Evolutionary conservation across 2,888 invertebrate species (phyloP), one percentile per base, ranked within the genome.

Genomic region (Apodemia duryi): DNA sequence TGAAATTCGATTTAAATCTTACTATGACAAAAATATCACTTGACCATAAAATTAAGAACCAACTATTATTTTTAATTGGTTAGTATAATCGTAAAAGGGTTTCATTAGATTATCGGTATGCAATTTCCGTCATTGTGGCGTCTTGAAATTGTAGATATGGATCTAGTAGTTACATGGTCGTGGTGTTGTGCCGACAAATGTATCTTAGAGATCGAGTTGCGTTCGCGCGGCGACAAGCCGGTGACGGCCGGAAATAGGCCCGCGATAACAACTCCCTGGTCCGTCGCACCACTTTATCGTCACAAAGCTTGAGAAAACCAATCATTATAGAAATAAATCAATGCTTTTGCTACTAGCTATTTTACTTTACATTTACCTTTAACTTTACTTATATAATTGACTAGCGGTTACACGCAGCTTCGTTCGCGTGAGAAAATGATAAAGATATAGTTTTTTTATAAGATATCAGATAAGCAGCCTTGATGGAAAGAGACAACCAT

Each of bases 211-310:
- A 90, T 89, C 88, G 86, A 83, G 82, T 82, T 81, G 79, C 78
- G 80, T 76, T 74, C 76, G 81, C 80, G 83, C 76, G 75, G 82
- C 81, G 84, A 85, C 82, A 78, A 77, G 43, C 75, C 82, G 75
- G 76, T 89, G 90, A 90, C 86, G 89, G 88, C 90, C 90, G 91
- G 91, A 91, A 91, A 89, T 90, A 89, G 85, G 85, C 77, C 78
- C 71, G 79, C 80, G 91, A 91, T 91, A 91, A 88, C 86, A 85
- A 86, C 88, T 88, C 88, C 87, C 86, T 84, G 79, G 84, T 73
- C 82, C 81, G 80, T 78, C 81, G 77, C 80, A 79, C 82, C 79
- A 81, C 81, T 80, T 89, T 88, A 88, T 86, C 87, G 83, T 80
- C 78, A 75, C 76, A 78, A 81, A 82, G 85, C 83, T 83, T 85